Base-by-base conservation (phyloP, 2,797 vertebrate species). In the Urocyon cinereoargenteus region DNA sequence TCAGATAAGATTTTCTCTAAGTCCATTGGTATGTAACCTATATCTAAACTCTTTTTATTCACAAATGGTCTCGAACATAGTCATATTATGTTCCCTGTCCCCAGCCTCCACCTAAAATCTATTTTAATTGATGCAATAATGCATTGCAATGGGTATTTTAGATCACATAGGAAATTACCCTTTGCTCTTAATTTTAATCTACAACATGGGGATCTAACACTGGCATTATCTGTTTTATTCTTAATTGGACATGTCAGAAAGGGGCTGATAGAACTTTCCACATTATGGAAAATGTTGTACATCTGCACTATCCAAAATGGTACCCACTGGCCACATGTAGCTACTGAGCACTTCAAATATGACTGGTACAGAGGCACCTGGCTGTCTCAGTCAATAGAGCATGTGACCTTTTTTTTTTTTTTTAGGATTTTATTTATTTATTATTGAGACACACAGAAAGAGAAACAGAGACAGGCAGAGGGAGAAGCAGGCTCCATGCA, bases 91-190 rank as follows among this genome's bases (percentile, higher is more conserved):
- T 91, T 90, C 40, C 26, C 15, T 53, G 68, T 28, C n/a, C 14
- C 3, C 45, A 81, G 66, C 45, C 28, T 92, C 59, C 40, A 78
- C 34, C 78, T 88, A 90, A 90, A 78, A 88, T 91, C 73, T 57
- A 22, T 73, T 87, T 72, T 78, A 87, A 90, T 55, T 89, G 81
- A 90, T 66, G 59, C 18, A 31, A 31, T 75, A 55, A 95, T 73
- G 18, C 53, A 90, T 31, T 34, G 55, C 14, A 70, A 87, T 72
- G 61, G 66, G n/a, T 86, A 83, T 95, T 88, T 91, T 53, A 92
- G 64, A 84, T 88, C 72, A 93, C 78, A 88, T n/a, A 95, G 90
- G 36, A 93, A 95, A 95, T 59, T 40, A 62, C 16, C 88, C 40
- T 51, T 86, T 57, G 73, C 28, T 22, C 75, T 79, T 91, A 53